Percentiles rank a stretch among this genome's conserved stretches.
phyloP scores from a whole-genome alignment of 2,113 vertebrate species.

The Indicator indicator region DNA sequence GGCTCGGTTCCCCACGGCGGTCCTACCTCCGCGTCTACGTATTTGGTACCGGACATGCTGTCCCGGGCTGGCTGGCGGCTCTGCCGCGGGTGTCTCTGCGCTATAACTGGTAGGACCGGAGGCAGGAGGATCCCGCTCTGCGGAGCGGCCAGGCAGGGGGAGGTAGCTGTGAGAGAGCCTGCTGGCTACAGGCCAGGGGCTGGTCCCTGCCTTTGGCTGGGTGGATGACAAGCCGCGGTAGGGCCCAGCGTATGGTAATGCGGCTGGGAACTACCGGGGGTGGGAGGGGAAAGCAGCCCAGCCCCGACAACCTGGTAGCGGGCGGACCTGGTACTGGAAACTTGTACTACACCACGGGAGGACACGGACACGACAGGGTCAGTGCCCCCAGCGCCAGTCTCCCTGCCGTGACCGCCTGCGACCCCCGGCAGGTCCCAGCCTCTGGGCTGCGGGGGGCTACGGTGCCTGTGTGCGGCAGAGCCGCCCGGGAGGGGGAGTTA shows the following conservation, averaged over 20 bases:
- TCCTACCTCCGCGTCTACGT: constrained; percentile 87
- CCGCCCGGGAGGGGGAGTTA: no score
- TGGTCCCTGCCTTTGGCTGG: constrained; percentile 58
- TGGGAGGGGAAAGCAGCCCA: not conserved
- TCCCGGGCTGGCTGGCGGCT: constrained; percentile 58
- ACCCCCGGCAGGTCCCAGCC: not conserved
- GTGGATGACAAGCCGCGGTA: constrained; percentile 47
- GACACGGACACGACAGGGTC: not conserved
- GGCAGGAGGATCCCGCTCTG: constrained; percentile 75
- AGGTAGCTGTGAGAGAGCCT: constrained; percentile 70
- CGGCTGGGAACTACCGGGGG: constrained; percentile 26
- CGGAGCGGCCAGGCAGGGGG: constrained; percentile 66
- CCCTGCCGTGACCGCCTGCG: not conserved
- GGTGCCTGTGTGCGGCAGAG: not conserved
- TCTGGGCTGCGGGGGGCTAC: no score
- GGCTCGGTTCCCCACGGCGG: not conserved
- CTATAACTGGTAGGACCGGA: constrained; percentile 64
- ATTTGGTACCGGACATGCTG: constrained; percentile 95
- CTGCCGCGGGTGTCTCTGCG: constrained; percentile 56
- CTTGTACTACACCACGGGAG: not conserved
- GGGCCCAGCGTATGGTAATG: constrained; percentile 61
- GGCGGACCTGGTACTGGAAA: not conserved
- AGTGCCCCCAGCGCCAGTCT: not conserved
- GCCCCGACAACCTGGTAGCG: not conserved
- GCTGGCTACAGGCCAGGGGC: constrained; percentile 72